These are phyloP conservation scores for Paracentrotus lividus DNA, from an alignment of 53 echinoderm and acorn worm genomes.

Conservation along the genomic window DNA sequence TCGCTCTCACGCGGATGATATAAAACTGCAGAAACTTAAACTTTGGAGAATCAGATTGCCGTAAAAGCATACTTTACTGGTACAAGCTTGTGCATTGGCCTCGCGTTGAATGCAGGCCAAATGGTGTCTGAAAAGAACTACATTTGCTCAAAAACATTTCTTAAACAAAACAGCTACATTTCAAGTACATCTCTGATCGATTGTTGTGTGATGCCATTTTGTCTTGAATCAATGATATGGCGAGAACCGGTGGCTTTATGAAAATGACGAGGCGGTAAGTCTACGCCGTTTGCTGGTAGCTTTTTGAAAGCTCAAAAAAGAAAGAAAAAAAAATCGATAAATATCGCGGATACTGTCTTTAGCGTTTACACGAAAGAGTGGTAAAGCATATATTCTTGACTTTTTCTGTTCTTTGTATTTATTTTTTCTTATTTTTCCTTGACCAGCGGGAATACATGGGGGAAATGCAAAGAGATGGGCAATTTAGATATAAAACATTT, in stretches of 20 bases:
- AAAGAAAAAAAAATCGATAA: conserved; percentile 14
- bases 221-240: conserved; percentile 28
- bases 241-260: neutral
- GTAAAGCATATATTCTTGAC: conserved; percentile 20
- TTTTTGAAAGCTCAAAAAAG: conserved; percentile 5
- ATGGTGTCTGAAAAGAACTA: conserved; percentile 4
- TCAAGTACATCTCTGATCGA: conserved; percentile 1
- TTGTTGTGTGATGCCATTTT: neutral
- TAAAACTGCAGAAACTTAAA: neutral
- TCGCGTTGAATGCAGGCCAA: neutral
- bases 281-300: conserved; percentile 15
- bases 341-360: conserved; percentile 18
- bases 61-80: neutral
- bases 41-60: neutral
- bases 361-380: conserved; percentile 27
- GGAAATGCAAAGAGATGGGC: neutral
- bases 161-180: conserved; percentile 23
- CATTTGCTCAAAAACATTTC: conserved; percentile 5
- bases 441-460: neutral
- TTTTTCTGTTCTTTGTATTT: too few relatives aligned
- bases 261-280: conserved; percentile 28
- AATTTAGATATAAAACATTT: neutral
- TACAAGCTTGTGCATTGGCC: neutral
- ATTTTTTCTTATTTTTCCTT: neutral
- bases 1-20: neutral